These are phyloP conservation scores for Henricia sp. DNA, from an alignment of 53 echinoderm and acorn worm genomes.

Conservation along the genomic window DNA sequence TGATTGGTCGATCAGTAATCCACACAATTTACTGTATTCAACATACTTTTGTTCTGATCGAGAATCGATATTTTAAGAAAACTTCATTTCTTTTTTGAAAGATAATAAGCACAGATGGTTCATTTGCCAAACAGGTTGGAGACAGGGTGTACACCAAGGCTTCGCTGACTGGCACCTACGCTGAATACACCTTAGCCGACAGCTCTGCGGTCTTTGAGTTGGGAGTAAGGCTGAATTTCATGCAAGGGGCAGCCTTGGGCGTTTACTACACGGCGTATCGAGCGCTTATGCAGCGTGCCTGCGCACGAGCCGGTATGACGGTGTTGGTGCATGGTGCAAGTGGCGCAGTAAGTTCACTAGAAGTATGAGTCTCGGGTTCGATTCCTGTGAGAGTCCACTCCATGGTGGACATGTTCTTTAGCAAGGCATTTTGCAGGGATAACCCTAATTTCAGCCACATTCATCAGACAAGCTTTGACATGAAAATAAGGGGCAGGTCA, in stretches of 20 bases:
- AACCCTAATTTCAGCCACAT: too few relatives aligned
- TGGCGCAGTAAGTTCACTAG: slow-evolving; percentile 83
- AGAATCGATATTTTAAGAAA: too few relatives aligned
- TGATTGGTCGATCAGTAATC: too few relatives aligned
- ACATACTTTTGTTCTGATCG: too few relatives aligned
- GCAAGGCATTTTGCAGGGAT: too few relatives aligned
- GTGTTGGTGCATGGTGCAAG: slow-evolving; percentile 95
- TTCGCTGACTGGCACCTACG: slow-evolving; percentile 74
- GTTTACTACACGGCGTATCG: slow-evolving; percentile 94
- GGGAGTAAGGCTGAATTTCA: slow-evolving; percentile 73
- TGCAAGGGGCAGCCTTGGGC: slow-evolving; percentile 90
- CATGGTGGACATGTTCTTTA: too few relatives aligned
- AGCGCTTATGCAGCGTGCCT: slow-evolving; percentile 79
- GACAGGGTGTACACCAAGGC: slow-evolving; percentile 77
- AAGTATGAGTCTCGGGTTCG: slow-evolving; percentile 11
- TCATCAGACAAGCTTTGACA: too few relatives aligned
- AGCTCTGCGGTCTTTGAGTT: slow-evolving; percentile 64
- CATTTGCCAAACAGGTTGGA: slow-evolving; percentile 61
- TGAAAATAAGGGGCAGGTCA: too few relatives aligned
- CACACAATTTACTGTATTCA: too few relatives aligned
- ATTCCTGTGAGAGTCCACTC: too few relatives aligned
- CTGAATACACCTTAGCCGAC: slow-evolving; percentile 76
- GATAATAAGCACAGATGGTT: too few relatives aligned
- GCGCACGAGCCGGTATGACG: slow-evolving; percentile 72
- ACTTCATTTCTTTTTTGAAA: too few relatives aligned